Percentiles rank a stretch among this genome's conserved stretches.
Evolutionary conservation across 2,888 invertebrate genomes (phyloP).

Genomic region (Masnerella sp.): DNA sequence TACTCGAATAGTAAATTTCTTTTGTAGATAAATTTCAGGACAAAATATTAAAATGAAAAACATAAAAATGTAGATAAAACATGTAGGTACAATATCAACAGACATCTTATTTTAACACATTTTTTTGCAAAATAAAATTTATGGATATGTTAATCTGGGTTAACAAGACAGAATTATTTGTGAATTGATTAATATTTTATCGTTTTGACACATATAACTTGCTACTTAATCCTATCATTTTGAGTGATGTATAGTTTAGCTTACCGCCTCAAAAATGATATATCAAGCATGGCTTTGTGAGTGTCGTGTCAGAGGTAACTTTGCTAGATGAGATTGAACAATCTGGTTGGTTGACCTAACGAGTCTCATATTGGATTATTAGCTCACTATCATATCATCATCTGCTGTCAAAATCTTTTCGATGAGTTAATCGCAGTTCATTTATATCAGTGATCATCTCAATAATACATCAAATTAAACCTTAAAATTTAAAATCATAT

Average conservation of each 20-base stretch:
- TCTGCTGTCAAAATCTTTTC: neutral
- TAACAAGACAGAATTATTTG: neutral
- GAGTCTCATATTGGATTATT: constrained; percentile 13
- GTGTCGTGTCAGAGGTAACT: constrained; percentile 13
- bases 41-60: no score
- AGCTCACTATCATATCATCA: constrained; percentile 4
- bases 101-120: no score
- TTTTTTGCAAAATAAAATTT: no score
- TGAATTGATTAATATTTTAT: constrained; percentile 9
- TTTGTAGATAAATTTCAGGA: no score
- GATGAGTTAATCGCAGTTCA: neutral
- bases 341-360: constrained; percentile 12
- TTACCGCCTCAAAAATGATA: constrained; percentile 28
- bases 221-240: constrained; percentile 25
- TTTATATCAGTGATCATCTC: no score
- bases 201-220: no score
- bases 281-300: constrained; percentile 21
- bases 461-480: no score
- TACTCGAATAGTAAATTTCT: no score
- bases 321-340: constrained; percentile 21
- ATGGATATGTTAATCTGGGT: no score
- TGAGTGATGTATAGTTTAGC: constrained; percentile 22
- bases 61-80: no score
- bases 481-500: no score
- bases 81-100: no score